Evolutionary conservation across 2,888 invertebrate species (phyloP).

Genomic region (Cremastinae sp.): DNA sequence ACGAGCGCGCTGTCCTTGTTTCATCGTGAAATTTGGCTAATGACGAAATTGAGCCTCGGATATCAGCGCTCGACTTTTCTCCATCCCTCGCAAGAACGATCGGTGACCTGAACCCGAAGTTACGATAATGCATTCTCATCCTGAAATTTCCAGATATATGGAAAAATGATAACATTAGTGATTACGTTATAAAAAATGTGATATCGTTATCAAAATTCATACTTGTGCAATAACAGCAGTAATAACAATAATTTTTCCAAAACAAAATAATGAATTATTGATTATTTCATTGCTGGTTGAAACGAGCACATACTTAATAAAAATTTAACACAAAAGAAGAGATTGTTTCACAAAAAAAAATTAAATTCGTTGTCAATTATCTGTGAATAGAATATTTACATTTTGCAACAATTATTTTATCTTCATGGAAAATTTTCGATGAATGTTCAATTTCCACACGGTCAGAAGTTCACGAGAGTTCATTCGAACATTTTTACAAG

Average conservation of each 20-base stretch:
- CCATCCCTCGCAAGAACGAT: too few relatives aligned
- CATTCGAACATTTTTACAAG: neutral
- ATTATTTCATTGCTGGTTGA: too few relatives aligned
- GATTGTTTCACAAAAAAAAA: too few relatives aligned
- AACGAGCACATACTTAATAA: too few relatives aligned
- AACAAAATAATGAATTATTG: too few relatives aligned
- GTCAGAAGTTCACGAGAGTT: constrained; percentile 4
- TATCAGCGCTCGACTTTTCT: neutral
- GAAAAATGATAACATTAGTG: constrained; percentile 32
- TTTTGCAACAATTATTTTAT: too few relatives aligned
- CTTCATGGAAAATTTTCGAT: constrained; percentile 14
- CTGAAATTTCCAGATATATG: neutral
- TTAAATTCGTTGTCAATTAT: too few relatives aligned
- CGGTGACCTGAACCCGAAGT: too few relatives aligned
- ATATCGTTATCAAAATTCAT: neutral
- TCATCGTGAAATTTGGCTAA: neutral
- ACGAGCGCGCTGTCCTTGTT: neutral
- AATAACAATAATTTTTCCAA: neutral
- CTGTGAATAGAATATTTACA: too few relatives aligned
- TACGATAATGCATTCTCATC: too few relatives aligned
- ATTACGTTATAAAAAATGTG: neutral
- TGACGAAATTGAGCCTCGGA: constrained; percentile 21
- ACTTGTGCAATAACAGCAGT: neutral
- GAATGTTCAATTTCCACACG: neutral
- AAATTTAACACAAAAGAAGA: too few relatives aligned